These are phyloP conservation scores for Tachysurus fulvidraco DNA, from an alignment of 2,113 vertebrate species.

Conservation along the genomic window DNA sequence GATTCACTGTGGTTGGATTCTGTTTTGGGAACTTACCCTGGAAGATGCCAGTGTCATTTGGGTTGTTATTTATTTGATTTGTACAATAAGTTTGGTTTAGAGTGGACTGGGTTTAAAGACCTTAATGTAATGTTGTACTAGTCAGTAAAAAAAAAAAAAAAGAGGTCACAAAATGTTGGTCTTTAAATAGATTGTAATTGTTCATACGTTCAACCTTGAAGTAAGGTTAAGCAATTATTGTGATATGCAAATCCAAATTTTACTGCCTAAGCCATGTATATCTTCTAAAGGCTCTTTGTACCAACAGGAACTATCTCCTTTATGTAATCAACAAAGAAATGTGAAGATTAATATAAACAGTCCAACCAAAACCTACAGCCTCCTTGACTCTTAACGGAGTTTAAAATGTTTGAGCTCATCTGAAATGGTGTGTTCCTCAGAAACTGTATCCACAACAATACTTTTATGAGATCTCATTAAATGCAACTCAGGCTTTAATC, in stretches of 20 bases:
- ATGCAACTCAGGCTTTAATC: conserved; percentile 17
- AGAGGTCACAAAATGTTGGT: not conserved
- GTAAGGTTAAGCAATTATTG: conserved; percentile 4
- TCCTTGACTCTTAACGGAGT: not conserved
- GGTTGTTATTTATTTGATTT: not conserved
- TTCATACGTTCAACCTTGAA: not conserved
- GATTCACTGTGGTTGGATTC: not conserved
- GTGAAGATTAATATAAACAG: not conserved
- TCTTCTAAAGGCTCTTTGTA: not conserved
- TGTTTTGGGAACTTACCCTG: not conserved
- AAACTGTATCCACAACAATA: conserved; percentile 12
- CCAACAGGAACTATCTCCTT: not conserved
- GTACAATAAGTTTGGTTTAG: not conserved
- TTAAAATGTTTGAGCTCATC: conserved; percentile 24
- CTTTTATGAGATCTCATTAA: conserved; percentile 16
- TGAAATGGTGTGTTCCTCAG: conserved; percentile 24
- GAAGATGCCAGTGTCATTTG: not conserved
- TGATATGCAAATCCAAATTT: not conserved
- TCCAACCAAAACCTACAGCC: not conserved
- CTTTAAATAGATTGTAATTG: not conserved
- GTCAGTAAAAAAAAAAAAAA: not conserved
- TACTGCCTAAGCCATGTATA: not conserved
- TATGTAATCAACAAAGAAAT: not conserved
- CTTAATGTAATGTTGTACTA: not conserved
- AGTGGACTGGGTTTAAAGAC: not conserved